Conservation (phyloP, 2,113 vertebrate genomes). For the Anguilla rostrata region DNA sequence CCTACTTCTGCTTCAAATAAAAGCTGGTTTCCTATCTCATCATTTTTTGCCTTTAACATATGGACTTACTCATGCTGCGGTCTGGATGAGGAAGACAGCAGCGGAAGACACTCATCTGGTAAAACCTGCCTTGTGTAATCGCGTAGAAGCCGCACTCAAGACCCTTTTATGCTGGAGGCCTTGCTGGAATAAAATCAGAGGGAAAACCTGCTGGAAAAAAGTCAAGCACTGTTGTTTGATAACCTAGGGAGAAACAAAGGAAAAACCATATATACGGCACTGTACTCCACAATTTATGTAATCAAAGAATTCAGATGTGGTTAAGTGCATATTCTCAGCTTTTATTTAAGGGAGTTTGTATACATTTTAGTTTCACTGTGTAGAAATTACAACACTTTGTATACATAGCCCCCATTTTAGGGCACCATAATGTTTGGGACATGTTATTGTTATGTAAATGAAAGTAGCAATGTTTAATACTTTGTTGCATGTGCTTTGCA, state of each 20-base stretch:
- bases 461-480: no score
- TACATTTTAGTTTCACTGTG: no score
- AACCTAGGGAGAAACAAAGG: conserved; percentile 18
- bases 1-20: conserved; percentile 46
- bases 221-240: conserved; percentile 26
- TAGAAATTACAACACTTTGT: no score
- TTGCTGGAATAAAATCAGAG: conserved; percentile 27
- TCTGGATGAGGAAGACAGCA: conserved; percentile 28
- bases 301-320: no score
- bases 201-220: conserved; percentile 14
- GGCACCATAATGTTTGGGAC: no score
- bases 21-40: conserved; percentile 49
- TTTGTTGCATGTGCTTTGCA: no score
- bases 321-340: no score
- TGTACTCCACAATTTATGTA: no score
- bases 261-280: neutral
- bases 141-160: conserved; percentile 22
- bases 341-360: no score
- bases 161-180: conserved; percentile 4
- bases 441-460: no score
- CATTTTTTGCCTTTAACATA: conserved; percentile 50
- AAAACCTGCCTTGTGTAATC: conserved; percentile 29
- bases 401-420: no score
- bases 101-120: conserved; percentile 45
- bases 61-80: conserved; percentile 48